These are phyloP conservation scores for Sminthurides aquaticus DNA, from an alignment of 2,888 invertebrate species.

Conservation along the genomic window DNA sequence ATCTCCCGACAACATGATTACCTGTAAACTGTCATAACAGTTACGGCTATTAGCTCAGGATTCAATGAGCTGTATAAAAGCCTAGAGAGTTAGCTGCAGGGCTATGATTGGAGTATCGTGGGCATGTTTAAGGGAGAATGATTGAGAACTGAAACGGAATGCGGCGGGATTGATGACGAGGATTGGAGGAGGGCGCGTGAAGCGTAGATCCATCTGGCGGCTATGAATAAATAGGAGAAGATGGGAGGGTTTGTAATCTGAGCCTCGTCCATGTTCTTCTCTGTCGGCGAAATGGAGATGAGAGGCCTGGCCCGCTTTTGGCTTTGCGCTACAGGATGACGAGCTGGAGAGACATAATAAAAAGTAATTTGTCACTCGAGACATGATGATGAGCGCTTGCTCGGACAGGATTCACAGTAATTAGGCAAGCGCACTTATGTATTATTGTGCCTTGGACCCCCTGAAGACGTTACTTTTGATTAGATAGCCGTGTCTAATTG, in stretches of 20 bases:
- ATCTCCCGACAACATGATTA: neutral
- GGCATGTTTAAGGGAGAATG: too few relatives aligned
- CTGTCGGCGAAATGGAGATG: neutral
- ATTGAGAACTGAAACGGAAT: neutral
- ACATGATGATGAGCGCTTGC: neutral
- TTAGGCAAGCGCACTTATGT: neutral
- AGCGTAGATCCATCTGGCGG: too few relatives aligned
- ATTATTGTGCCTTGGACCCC: neutral
- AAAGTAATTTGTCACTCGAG: neutral
- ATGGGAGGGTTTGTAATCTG: neutral
- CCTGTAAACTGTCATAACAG: neutral
- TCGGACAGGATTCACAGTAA: neutral
- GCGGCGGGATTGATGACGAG: too few relatives aligned
- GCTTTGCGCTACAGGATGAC: neutral
- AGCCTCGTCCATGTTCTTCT: too few relatives aligned
- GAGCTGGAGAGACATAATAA: neutral
- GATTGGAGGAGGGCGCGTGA: too few relatives aligned
- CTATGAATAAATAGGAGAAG: too few relatives aligned
- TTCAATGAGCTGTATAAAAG: too few relatives aligned
- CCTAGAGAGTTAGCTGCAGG: too few relatives aligned
- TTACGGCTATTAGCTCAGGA: too few relatives aligned
- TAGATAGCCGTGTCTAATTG: constrained; percentile 7
- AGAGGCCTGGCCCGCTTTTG: neutral
- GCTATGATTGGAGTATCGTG: too few relatives aligned
- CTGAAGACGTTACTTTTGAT: constrained; percentile 2